Evolutionary conservation across 1,140 invertebrate genomes (phyloP).

Genomic region (Drosophila lacteicornis): DNA sequence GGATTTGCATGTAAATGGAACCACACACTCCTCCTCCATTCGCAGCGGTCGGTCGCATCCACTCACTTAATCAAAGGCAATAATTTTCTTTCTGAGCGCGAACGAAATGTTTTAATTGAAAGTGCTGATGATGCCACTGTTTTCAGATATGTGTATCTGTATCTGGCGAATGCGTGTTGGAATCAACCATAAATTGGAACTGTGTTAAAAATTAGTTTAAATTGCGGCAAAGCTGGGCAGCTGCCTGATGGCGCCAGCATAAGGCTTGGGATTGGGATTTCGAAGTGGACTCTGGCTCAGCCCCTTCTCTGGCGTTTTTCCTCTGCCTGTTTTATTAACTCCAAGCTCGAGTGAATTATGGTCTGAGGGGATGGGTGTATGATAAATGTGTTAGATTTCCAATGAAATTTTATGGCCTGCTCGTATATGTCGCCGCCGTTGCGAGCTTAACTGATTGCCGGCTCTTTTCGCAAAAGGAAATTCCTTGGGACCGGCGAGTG

Average conservation of each 20-base stretch:
- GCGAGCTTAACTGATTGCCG: slow-evolving; percentile 49
- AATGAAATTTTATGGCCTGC: slow-evolving; percentile 72
- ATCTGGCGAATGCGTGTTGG: slow-evolving; percentile 30
- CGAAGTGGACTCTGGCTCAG: slow-evolving; percentile 4
- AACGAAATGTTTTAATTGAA: slow-evolving; percentile 80
- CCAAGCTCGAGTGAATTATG: slow-evolving; percentile 59
- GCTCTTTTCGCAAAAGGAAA: slow-evolving; percentile 53
- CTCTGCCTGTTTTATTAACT: slow-evolving; percentile 29
- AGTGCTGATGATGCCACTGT: slow-evolving; percentile 65
- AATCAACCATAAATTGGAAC: slow-evolving; percentile 66
- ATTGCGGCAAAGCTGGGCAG: slow-evolving; percentile 43
- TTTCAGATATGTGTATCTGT: slow-evolving; percentile 20
- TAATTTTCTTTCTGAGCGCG: slow-evolving; percentile 55
- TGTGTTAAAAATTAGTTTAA: slow-evolving; percentile 75
- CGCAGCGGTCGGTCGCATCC: background rate
- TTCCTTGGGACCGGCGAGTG: slow-evolving; percentile 3
- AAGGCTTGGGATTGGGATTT: slow-evolving; percentile 8
- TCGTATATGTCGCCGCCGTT: slow-evolving; percentile 47
- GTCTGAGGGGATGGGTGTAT: slow-evolving; percentile 27
- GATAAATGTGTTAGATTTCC: slow-evolving; percentile 81
- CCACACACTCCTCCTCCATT: slow-evolving; percentile 16
- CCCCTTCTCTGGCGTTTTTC: background rate
- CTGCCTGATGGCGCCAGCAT: slow-evolving; percentile 72
- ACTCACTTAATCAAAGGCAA: slow-evolving; percentile 74
- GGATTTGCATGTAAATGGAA: slow-evolving; percentile 52